Percentiles rank a stretch among this genome's conserved stretches.
Evolutionary conservation across 1,140 invertebrate species (phyloP).

Genomic region (Psix sp.): DNA sequence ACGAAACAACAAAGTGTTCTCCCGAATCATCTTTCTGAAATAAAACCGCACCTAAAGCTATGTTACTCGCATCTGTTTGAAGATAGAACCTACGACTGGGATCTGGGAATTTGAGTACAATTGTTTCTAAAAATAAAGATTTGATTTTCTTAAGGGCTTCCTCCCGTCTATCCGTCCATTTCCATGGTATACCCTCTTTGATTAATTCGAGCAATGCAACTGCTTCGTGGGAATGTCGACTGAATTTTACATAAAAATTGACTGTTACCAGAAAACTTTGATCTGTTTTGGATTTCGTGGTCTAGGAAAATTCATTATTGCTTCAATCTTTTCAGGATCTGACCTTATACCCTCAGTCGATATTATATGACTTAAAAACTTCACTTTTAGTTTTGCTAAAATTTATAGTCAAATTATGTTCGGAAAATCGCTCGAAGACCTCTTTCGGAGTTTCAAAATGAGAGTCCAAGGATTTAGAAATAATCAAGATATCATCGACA

Average conservation of each 20-base stretch:
- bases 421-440: constrained; percentile 10
- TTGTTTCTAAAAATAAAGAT: neutral
- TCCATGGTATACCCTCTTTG: constrained; percentile 14
- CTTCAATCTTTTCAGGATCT: constrained; percentile 32
- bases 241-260: constrained; percentile 72
- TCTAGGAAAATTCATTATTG: constrained; percentile 8
- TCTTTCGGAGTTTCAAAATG: constrained; percentile 22
- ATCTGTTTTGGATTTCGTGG: constrained; percentile 55
- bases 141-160: constrained; percentile 7
- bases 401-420: constrained; percentile 16
- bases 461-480: constrained; percentile 38
- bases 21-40: constrained; percentile 10
- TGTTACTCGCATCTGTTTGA: constrained; percentile 3
- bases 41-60: constrained; percentile 1
- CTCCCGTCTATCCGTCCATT: constrained; percentile 7
- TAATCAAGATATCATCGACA: constrained; percentile 52
- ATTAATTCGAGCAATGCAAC: constrained; percentile 27
- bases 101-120: constrained; percentile 1
- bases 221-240: constrained; percentile 36
- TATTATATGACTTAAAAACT: constrained; percentile 25
- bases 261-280: constrained; percentile 71
- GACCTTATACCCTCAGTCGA: constrained; percentile 9
- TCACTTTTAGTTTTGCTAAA: constrained; percentile 15
- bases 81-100: neutral
- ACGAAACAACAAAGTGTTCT: constrained; percentile 15